phyloP scores from a whole-genome alignment of 2,113 vertebrate species.

The Rattus norvegicus region DNA sequence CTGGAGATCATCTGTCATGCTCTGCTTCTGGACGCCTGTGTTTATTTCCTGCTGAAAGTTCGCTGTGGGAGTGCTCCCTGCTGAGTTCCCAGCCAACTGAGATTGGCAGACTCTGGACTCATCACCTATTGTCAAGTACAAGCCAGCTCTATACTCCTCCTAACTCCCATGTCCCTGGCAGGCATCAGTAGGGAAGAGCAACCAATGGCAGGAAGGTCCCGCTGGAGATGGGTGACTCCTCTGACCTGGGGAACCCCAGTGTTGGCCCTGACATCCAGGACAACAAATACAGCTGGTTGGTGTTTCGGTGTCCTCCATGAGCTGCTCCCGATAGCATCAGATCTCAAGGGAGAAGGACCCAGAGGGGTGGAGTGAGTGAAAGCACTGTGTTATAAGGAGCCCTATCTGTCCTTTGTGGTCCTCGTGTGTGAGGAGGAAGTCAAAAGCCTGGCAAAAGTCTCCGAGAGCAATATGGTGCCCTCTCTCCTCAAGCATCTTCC shows the following conservation, averaged over 20 bases:
- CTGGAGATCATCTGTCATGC: not conserved
- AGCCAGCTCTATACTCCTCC: not conserved
- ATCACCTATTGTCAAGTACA: not conserved
- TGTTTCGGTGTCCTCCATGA: not conserved
- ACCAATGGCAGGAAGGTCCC: not conserved
- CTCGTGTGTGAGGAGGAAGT: not conserved
- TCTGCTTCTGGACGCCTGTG: not conserved
- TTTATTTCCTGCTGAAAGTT: not conserved
- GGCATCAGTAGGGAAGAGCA: not conserved
- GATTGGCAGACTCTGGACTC: not conserved
- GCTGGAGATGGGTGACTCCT: not conserved
- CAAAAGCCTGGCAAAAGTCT: not conserved
- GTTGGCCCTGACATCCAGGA: not conserved
- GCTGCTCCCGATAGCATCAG: not conserved
- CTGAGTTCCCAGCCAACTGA: not conserved
- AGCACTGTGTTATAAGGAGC: not conserved
- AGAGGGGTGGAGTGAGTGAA: not conserved
- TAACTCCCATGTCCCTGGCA: not conserved
- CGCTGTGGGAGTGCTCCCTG: not conserved
- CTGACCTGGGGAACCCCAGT: not conserved
- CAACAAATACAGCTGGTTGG: not conserved
- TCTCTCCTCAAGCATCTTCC: not conserved
- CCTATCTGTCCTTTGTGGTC: not conserved
- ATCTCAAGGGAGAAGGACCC: not conserved
- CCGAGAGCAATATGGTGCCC: not conserved